Evolutionary conservation across 2,797 vertebrate species (phyloP).

Genomic region (Sebastes dallii): DNA sequence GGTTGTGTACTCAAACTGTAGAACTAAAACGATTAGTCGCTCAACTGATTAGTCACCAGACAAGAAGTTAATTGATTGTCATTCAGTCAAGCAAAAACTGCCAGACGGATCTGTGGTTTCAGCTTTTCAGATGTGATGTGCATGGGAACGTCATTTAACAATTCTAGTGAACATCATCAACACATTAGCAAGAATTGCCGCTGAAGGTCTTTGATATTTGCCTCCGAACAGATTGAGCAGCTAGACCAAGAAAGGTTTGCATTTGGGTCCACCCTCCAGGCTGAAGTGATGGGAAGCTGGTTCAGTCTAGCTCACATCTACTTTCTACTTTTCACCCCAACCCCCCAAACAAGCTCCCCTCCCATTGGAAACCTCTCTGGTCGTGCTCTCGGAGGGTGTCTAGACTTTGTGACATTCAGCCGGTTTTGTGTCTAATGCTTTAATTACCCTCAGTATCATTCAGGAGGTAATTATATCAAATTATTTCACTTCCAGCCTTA

Average conservation of each 20-base stretch:
- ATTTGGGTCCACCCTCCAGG: constrained; percentile 1
- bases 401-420: background rate
- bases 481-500: background rate
- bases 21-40: background rate
- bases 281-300: background rate
- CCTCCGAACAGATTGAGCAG: constrained; percentile 54
- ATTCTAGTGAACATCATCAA: constrained; percentile 16
- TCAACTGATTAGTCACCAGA: background rate
- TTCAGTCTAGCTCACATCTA: background rate
- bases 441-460: constrained; percentile 2
- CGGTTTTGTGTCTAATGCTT: background rate
- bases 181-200: constrained; percentile 31
- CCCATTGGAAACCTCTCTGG: background rate
- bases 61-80: background rate
- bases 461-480: background rate
- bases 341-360: background rate
- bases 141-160: too few relatives aligned
- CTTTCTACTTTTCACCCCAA: background rate
- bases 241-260: constrained; percentile 17
- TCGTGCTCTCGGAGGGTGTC: background rate
- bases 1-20: background rate
- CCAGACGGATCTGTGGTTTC: background rate
- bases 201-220: constrained; percentile 56
- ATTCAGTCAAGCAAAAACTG: background rate
- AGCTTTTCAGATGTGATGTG: background rate